These are phyloP conservation scores for Penaeus vannamei DNA, from an alignment of 1,140 invertebrate species.

Conservation along the genomic window DNA sequence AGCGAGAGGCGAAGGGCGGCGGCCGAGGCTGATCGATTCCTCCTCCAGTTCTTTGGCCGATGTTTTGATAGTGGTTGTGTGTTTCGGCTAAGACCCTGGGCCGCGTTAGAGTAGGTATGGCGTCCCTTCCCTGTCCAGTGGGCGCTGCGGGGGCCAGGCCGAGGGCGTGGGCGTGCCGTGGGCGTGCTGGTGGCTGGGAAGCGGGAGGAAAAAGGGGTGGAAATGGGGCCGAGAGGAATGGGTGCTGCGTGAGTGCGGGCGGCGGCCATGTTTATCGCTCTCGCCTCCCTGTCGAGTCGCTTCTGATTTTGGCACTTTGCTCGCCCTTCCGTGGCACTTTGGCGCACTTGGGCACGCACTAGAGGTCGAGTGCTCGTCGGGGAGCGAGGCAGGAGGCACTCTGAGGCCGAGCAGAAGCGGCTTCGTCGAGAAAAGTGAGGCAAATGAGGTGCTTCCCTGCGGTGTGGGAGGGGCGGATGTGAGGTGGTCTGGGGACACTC, in stretches of 20 bases:
- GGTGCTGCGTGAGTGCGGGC: neutral
- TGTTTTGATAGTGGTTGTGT: constrained; percentile 62
- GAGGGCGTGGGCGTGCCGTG: neutral
- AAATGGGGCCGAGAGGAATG: neutral
- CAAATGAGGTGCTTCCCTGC: neutral
- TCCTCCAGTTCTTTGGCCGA: constrained; percentile 24
- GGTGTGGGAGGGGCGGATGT: constrained; percentile 41
- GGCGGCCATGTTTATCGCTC: constrained; percentile 56
- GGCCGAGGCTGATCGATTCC: no score
- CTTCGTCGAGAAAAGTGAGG: neutral
- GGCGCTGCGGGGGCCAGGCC: neutral
- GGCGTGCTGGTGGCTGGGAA: constrained; percentile 16
- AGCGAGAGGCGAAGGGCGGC: neutral
- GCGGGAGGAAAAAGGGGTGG: constrained; percentile 3
- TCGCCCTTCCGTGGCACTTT: neutral
- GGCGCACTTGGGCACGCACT: neutral
- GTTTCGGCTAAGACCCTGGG: constrained; percentile 56
- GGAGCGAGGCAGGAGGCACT: constrained; percentile 20
- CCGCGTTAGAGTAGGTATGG: constrained; percentile 64
- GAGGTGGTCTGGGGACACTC: neutral
- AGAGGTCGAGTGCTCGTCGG: constrained; percentile 24
- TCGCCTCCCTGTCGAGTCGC: constrained; percentile 47
- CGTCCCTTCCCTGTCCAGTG: neutral
- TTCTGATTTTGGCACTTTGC: constrained; percentile 37
- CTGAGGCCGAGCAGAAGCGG: neutral